These are phyloP conservation scores for Emys orbicularis DNA, from an alignment of 2,797 vertebrate genomes.

Conservation along the genomic window DNA sequence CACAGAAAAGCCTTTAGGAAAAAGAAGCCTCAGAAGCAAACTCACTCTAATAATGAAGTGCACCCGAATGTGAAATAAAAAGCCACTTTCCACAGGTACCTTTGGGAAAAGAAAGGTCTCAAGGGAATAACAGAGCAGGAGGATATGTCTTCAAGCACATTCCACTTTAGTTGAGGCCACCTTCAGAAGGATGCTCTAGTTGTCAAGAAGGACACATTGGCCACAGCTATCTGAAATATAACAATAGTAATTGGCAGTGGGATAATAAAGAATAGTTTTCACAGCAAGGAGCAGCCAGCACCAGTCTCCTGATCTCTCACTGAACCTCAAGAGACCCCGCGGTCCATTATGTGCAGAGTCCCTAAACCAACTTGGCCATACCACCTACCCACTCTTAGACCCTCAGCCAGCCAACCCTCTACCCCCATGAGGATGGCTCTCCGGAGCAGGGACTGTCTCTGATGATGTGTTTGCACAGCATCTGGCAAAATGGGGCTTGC, in stretches of 20 bases:
- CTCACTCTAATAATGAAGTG: neutral
- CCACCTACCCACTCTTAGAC: neutral
- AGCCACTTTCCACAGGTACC: neutral
- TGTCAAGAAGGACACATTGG: neutral
- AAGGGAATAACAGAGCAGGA: conserved; percentile 4
- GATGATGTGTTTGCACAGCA: neutral
- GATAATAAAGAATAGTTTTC: neutral
- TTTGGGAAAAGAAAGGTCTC: conserved; percentile 32
- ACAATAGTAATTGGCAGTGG: neutral
- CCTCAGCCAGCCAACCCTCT: neutral
- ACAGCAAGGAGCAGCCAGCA: neutral
- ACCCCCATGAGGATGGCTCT: neutral
- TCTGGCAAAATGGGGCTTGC: fast-evolving
- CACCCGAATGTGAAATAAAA: conserved; percentile 25
- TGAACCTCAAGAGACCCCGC: neutral
- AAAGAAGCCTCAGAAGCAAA: neutral
- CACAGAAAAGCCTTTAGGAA: conserved; percentile 9
- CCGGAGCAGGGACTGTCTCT: neutral
- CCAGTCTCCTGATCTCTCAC: neutral
- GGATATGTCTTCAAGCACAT: neutral
- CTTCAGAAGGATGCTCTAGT: neutral
- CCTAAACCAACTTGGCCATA: neutral
- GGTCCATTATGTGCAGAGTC: neutral
- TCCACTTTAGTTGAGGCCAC: neutral
- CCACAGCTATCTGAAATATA: neutral